Evolutionary conservation across 1,140 invertebrate species (phyloP).

Genomic region (Aphelinus certus): DNA sequence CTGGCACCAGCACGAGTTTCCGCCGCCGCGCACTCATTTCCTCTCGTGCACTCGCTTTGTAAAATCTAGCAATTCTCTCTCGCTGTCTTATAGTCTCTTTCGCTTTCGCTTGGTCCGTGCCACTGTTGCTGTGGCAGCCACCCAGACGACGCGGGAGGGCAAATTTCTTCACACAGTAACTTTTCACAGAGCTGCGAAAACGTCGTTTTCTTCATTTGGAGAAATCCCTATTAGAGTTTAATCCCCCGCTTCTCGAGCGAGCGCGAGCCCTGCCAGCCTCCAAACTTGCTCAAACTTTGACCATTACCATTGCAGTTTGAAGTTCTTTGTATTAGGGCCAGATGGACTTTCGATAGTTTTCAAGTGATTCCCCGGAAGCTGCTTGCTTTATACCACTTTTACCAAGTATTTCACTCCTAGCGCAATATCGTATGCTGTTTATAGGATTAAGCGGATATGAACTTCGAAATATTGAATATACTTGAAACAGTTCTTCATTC

Average conservation of each 20-base stretch:
- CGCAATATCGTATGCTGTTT: no score
- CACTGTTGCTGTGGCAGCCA: not conserved
- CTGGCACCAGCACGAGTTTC: not conserved
- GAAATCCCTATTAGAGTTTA: slow-evolving; percentile 43
- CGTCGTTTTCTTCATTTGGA: slow-evolving; percentile 38
- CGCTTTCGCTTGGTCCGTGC: not conserved
- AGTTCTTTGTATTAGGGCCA: slow-evolving; percentile 7
- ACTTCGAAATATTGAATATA: no score
- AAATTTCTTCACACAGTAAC: slow-evolving; percentile 32
- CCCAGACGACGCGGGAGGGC: no score
- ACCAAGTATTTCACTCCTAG: no score
- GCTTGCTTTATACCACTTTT: no score
- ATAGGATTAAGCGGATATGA: no score
- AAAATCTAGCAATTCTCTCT: slow-evolving; percentile 49
- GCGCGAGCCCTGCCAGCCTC: not conserved
- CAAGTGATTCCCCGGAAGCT: slow-evolving; percentile 25
- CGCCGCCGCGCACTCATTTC: slow-evolving; percentile 20
- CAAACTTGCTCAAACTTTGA: slow-evolving; percentile 34
- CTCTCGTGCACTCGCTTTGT: slow-evolving; percentile 42
- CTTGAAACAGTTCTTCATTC: no score
- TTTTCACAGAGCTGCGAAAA: slow-evolving; percentile 36
- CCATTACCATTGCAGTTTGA: slow-evolving; percentile 21
- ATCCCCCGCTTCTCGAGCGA: slow-evolving; percentile 19
- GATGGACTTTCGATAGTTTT: slow-evolving; percentile 40
- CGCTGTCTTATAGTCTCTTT: not conserved